Percentiles rank a stretch among this genome's conserved stretches.
phyloP scores from a whole-genome alignment of 2,797 vertebrate genomes.

The Sylvilagus floridanus region DNA sequence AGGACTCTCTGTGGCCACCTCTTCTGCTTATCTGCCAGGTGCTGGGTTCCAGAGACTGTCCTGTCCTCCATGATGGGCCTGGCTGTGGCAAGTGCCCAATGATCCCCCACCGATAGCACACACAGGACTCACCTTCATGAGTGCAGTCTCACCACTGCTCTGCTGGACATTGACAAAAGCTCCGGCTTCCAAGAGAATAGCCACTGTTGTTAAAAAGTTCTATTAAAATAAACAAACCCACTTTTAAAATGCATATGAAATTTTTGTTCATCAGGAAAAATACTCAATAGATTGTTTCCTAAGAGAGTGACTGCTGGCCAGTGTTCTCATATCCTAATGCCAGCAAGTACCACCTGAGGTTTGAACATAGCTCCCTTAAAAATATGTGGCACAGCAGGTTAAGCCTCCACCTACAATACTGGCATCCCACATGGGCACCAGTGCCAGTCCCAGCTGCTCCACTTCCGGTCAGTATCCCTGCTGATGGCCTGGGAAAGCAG shows the following conservation, averaged over 20 bases:
- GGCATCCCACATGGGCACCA: too few relatives aligned
- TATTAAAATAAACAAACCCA: constrained; percentile 79
- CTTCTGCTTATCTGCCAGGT: not conserved
- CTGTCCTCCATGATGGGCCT: not conserved
- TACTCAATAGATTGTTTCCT: not conserved
- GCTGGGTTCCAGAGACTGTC: not conserved
- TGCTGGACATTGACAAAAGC: constrained; percentile 95
- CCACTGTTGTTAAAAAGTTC: constrained; percentile 97
- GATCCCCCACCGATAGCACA: too few relatives aligned
- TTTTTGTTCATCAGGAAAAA: constrained; percentile 11
- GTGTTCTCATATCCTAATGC: too few relatives aligned
- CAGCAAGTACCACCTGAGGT: not conserved
- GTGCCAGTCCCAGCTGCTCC: too few relatives aligned
- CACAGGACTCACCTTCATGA: constrained; percentile 94
- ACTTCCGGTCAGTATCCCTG: too few relatives aligned
- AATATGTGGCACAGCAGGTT: too few relatives aligned
- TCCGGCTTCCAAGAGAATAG: constrained; percentile 97
- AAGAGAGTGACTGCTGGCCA: not conserved
- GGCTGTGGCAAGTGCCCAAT: not conserved
- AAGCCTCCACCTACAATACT: too few relatives aligned
- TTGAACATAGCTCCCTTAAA: not conserved
- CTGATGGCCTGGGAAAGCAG: too few relatives aligned
- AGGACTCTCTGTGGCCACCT: not conserved
- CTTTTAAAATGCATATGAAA: constrained; percentile 24
- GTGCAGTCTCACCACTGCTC: constrained; percentile 94